Evolutionary conservation across 2,888 invertebrate genomes (phyloP).

Genomic region (Rhagophthalmus giganteus): DNA sequence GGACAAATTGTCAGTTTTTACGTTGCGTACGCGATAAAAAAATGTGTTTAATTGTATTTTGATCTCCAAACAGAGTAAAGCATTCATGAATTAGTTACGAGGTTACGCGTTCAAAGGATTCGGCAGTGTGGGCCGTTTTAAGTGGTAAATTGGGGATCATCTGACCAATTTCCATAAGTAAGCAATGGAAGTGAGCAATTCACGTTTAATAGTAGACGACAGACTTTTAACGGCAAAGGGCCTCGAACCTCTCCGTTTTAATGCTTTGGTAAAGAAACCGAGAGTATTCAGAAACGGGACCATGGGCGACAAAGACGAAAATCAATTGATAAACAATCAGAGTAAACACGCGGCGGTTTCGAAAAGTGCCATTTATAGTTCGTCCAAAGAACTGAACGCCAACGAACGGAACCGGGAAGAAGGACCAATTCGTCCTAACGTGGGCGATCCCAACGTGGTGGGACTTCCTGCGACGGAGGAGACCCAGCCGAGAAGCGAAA

Average conservation of each 20-base stretch:
- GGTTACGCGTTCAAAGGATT: constrained; percentile 25
- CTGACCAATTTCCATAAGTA: constrained; percentile 33
- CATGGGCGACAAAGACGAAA: constrained; percentile 24
- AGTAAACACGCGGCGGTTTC: constrained; percentile 7
- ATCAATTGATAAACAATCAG: constrained; percentile 15
- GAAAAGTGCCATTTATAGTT: constrained; percentile 16
- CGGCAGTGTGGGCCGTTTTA: constrained; percentile 33
- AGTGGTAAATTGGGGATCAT: constrained; percentile 35
- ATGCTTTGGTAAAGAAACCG: constrained; percentile 24
- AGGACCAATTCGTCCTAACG: constrained; percentile 5
- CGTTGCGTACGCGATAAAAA: constrained; percentile 1
- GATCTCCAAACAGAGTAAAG: constrained; percentile 15
- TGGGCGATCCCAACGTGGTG: constrained; percentile 22
- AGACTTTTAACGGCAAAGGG: constrained; percentile 27
- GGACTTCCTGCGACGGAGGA: constrained; percentile 14
- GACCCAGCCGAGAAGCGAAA: constrained; percentile 1
- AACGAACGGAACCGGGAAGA: no score
- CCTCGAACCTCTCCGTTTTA: constrained; percentile 30
- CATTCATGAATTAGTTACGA: constrained; percentile 26
- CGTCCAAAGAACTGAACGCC: no score
- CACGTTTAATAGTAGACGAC: constrained; percentile 32
- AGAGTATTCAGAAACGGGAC: constrained; percentile 7
- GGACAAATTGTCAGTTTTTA: no score
- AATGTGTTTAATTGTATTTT: no score
- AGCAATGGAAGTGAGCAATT: constrained; percentile 35